Conservation (phyloP, 64 coral and sea anemone genomes). For the Montipora cactus region DNA sequence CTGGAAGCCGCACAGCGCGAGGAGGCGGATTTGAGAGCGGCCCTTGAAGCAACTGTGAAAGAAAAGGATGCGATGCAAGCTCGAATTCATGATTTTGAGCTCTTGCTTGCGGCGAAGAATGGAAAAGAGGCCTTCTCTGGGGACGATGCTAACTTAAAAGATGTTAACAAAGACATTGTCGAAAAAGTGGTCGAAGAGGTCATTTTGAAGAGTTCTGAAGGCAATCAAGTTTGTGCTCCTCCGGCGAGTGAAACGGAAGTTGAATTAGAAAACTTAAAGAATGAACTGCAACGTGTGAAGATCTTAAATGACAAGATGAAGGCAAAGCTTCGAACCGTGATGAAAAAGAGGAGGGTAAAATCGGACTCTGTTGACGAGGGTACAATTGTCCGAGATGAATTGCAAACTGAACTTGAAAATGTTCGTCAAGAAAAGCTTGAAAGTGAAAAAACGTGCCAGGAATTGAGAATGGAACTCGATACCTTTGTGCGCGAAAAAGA, state of each 20-base stretch:
- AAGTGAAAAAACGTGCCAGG: slow-evolving; percentile 58
- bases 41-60: not conserved
- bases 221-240: not conserved
- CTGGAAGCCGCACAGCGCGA: slow-evolving; percentile 20
- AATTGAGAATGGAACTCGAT: slow-evolving; percentile 66
- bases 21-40: slow-evolving; percentile 15
- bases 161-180: not conserved
- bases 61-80: slow-evolving; percentile 28
- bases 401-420: slow-evolving; percentile 48
- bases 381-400: not conserved
- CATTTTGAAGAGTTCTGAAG: slow-evolving; percentile 5
- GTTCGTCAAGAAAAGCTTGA: slow-evolving; percentile 59
- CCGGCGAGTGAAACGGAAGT: slow-evolving; percentile 12
- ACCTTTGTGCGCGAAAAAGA: slow-evolving; percentile 61
- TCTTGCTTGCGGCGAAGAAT: not conserved
- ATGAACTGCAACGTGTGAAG: slow-evolving; percentile 59
- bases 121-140: slow-evolving; percentile 6
- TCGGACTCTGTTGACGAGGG: slow-evolving; percentile 32
- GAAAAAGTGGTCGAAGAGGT: slow-evolving; percentile 15
- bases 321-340: slow-evolving; percentile 38
- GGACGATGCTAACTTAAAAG: not conserved
- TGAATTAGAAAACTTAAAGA: slow-evolving; percentile 44
- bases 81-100: not conserved
- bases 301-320: slow-evolving; percentile 65
- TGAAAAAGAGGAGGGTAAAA: slow-evolving; percentile 62